Base-by-base conservation (phyloP, 2,888 invertebrate genomes). In the Pandemis heparana region DNA sequence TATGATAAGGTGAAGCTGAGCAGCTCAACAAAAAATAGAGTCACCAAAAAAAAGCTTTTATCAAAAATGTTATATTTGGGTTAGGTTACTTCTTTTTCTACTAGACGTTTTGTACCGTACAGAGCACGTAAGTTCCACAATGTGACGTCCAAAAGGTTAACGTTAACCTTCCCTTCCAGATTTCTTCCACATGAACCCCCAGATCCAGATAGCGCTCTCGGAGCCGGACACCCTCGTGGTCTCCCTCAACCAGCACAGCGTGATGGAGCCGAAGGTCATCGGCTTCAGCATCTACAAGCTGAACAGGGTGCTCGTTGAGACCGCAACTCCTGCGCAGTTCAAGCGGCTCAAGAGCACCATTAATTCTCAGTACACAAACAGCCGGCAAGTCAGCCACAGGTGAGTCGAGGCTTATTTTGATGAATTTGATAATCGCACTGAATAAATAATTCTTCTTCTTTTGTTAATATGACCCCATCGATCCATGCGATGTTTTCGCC, bases 161-260 rank as follows among this genome's bases (percentile, higher is more conserved):
- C 7, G 6, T 8, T n/a, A 16, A 51, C 5, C 10, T 16, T 38
- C 46, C 8, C 51, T 68, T 68, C 3, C 73, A 95, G 97, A 98
- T 85, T 98, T 98, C 56, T 98, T 98, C 88, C 98, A 98, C 88
- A 97, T 98, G 85, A 98, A 98, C 90, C 98, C 98, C 0, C 98
- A 98, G 92, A 94, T 98, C 56, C 96, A 98, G 82, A 87, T 98
- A 63, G 95, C 96, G 62, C 89, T 98, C 43, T 96, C 96, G 81
- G 98, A 98, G 85, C 77, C 86, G 0, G 90, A 89, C 71, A 87
- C 87, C 0, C 96, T 98, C 0, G 96, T 98, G 14, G 96, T 98
- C 67, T 98, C 98, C 0, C 91, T 98, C 12, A 97, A 97, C 87
- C 98, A 98, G 85, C 98, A 98, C 88, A 97, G 97, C 77, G 97